These are phyloP conservation scores for Chondrosia reniformis DNA, from an alignment of 37 sponge, comb jelly and placozoan species.

Conservation along the genomic window DNA sequence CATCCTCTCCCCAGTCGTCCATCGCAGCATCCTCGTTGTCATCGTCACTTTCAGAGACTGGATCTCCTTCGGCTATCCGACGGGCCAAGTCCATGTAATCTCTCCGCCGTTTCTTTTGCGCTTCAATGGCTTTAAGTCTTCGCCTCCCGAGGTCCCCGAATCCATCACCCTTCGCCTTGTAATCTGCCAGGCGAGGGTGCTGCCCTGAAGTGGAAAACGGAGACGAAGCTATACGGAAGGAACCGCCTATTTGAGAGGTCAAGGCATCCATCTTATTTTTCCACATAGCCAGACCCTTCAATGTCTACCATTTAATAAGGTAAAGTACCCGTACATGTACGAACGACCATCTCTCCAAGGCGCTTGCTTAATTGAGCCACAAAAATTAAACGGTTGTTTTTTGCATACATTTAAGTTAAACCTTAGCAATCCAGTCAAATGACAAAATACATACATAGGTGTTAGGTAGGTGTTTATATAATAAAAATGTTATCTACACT, in stretches of 20 bases:
- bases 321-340: background rate
- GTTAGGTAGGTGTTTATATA: background rate
- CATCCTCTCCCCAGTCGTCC: conserved; percentile 14
- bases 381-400: too few relatives aligned
- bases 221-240: conserved; percentile 21
- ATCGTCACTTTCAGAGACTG: conserved; percentile 10
- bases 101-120: conserved; percentile 42
- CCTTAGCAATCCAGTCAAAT: background rate
- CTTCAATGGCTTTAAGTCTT: conserved; percentile 33
- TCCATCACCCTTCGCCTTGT: conserved; percentile 51
- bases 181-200: conserved; percentile 51
- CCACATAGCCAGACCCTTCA: background rate
- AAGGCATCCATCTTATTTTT: conserved; percentile 54
- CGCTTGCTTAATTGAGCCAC: too few relatives aligned
- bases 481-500: background rate
- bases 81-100: conserved; percentile 43
- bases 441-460: background rate
- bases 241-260: conserved; percentile 26
- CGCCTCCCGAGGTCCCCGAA: conserved; percentile 55
- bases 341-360: too few relatives aligned
- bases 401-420: too few relatives aligned
- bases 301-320: background rate
- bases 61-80: conserved; percentile 44
- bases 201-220: conserved; percentile 24
- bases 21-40: conserved; percentile 38